A percentile compares a stretch with the other conserved stretches of the same genome.
These are phyloP conservation scores for Polydesmus complanatus DNA, from an alignment of 2,888 invertebrate genomes.

Conservation along the genomic window DNA sequence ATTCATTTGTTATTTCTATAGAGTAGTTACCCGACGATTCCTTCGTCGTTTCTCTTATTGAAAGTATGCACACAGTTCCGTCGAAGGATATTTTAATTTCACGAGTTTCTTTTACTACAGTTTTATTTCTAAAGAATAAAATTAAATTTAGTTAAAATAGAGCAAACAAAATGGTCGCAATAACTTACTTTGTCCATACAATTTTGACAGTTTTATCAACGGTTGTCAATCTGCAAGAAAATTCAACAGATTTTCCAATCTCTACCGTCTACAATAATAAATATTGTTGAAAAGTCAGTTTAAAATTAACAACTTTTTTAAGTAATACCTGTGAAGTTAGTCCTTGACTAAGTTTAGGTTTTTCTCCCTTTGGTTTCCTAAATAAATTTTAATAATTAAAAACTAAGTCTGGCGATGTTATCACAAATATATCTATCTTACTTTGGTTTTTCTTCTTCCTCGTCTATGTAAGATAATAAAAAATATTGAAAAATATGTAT, in stretches of 20 bases:
- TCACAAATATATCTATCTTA: slow-evolving; percentile 32
- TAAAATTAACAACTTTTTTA: slow-evolving; percentile 1
- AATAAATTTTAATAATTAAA: background rate
- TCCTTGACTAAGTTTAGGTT: slow-evolving; percentile 44
- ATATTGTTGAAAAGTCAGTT: slow-evolving; percentile 27
- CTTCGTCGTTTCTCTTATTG: slow-evolving; percentile 56
- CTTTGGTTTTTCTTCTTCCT: slow-evolving; percentile 37
- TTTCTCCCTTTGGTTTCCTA: slow-evolving; percentile 44
- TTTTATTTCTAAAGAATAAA: slow-evolving; percentile 38
- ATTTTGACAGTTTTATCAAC: slow-evolving; percentile 65
- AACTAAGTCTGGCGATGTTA: background rate
- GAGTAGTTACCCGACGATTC: slow-evolving; percentile 69
- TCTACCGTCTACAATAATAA: slow-evolving; percentile 42
- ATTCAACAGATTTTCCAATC: slow-evolving; percentile 62
- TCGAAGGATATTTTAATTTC: slow-evolving; percentile 68
- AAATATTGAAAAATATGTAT: no score
- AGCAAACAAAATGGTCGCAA: background rate
- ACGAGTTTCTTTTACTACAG: slow-evolving; percentile 58
- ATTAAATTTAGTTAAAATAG: slow-evolving; percentile 2
- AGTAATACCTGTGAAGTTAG: slow-evolving; percentile 20
- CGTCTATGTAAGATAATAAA: no score
- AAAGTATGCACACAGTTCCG: slow-evolving; percentile 62
- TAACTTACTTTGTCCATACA: slow-evolving; percentile 65
- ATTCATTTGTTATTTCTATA: slow-evolving; percentile 76
- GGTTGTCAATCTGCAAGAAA: slow-evolving; percentile 56